phyloP scores from a whole-genome alignment of 1,140 invertebrate genomes.

The Manduca sexta region DNA sequence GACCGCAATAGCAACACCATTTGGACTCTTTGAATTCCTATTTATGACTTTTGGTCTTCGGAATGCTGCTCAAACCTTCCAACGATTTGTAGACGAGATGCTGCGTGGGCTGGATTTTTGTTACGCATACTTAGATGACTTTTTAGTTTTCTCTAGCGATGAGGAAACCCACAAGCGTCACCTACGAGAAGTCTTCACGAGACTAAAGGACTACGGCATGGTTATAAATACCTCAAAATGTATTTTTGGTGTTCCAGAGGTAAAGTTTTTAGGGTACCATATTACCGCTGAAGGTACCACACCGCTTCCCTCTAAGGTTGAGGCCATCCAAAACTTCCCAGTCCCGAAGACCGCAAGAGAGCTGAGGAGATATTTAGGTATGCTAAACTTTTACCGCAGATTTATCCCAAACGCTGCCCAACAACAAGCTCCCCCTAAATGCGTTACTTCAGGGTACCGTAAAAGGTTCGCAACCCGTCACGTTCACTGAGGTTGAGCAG shows the following conservation, averaged over 20 bases:
- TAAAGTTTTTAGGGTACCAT: slow-evolving; percentile 36
- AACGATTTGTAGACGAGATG: slow-evolving; percentile 30
- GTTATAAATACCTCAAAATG: slow-evolving; percentile 35
- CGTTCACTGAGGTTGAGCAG: background rate
- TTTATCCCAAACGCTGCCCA: slow-evolving; percentile 33
- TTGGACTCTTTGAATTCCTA: slow-evolving; percentile 32
- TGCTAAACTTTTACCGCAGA: slow-evolving; percentile 44
- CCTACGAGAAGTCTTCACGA: slow-evolving; percentile 22
- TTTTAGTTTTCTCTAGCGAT: slow-evolving; percentile 53
- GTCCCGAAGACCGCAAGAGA: slow-evolving; percentile 18
- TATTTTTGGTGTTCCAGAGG: slow-evolving; percentile 26
- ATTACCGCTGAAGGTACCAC: slow-evolving; percentile 24
- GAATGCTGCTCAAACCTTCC: slow-evolving; percentile 19
- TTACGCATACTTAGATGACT: slow-evolving; percentile 71
- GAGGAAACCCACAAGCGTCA: slow-evolving; percentile 30
- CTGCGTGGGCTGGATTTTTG: slow-evolving; percentile 27
- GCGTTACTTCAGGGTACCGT: slow-evolving; percentile 14
- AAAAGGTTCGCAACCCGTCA: slow-evolving; percentile 11
- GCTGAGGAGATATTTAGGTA: no score
- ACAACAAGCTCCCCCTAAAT: slow-evolving; percentile 12
- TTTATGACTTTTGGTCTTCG: slow-evolving; percentile 38
- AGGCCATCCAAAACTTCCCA: slow-evolving; percentile 31
- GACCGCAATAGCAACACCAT: slow-evolving; percentile 49
- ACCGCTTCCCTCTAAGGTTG: slow-evolving; percentile 22
- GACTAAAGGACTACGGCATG: slow-evolving; percentile 30